Evolutionary conservation across 2,797 vertebrate genomes (phyloP).

Genomic region (Peromyscus attwateri): DNA sequence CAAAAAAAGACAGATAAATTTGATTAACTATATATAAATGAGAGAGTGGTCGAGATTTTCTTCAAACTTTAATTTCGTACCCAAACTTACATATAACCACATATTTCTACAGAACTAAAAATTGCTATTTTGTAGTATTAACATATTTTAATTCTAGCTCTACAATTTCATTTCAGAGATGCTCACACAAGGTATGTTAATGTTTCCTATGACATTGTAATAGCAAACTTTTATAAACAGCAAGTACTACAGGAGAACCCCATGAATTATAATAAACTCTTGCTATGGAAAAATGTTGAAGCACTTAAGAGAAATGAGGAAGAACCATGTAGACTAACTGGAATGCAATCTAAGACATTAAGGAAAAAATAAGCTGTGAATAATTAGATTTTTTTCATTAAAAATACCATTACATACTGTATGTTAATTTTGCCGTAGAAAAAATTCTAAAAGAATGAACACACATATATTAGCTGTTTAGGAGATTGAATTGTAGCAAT

Average conservation of each 20-base stretch:
- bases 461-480: background rate
- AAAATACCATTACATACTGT: slow-evolving; percentile 3
- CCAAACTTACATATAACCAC: slow-evolving; percentile 22
- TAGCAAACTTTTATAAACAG: slow-evolving; percentile 33
- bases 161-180: background rate
- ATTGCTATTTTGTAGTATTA: background rate
- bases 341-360: slow-evolving; percentile 7
- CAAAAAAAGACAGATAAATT: slow-evolving; percentile 5
- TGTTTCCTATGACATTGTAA: background rate
- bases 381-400: background rate
- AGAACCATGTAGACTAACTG: background rate
- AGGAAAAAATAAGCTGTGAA: slow-evolving; percentile 5
- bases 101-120: slow-evolving; percentile 30
- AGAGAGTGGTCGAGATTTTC: slow-evolving; percentile 26
- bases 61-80: slow-evolving; percentile 9
- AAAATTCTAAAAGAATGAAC: background rate
- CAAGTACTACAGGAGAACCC: slow-evolving; percentile 18
- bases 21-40: background rate
- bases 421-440: background rate
- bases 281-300: slow-evolving; percentile 15
- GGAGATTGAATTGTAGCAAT: background rate
- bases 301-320: slow-evolving; percentile 10
- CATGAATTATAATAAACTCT: slow-evolving; percentile 24
- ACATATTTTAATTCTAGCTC: slow-evolving; percentile 51
- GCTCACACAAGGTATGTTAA: background rate